Conservation (phyloP, 2,888 invertebrate species). For the Molanna angustata region DNA sequence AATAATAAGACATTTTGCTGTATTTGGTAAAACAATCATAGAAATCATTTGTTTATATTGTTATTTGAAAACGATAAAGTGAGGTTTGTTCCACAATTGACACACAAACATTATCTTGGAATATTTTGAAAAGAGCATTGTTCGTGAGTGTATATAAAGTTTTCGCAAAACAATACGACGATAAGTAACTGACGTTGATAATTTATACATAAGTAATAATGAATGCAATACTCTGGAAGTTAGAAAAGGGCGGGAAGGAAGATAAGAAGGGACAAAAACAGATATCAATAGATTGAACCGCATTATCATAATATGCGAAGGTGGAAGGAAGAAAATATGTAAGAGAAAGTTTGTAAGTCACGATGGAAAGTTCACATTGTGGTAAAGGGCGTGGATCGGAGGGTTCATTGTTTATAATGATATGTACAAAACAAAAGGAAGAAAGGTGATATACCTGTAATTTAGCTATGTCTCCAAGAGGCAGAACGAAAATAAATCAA, state of each 20-base stretch:
- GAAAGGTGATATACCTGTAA: background rate
- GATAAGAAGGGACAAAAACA: slow-evolving; percentile 18
- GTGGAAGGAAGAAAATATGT: background rate
- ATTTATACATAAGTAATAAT: background rate
- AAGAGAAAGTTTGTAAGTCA: slow-evolving; percentile 14
- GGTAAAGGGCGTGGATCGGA: background rate
- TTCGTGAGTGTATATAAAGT: no score
- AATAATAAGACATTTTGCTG: no score
- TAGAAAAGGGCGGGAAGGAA: slow-evolving; percentile 2
- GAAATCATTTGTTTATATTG: no score
- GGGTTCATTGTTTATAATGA: background rate
- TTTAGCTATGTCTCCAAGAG: background rate
- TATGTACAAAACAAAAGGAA: background rate
- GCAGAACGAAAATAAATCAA: no score
- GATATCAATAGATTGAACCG: slow-evolving; percentile 21
- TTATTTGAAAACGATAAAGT: no score
- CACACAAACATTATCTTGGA: no score
- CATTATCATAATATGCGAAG: slow-evolving; percentile 23
- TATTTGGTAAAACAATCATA: no score
- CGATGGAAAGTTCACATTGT: slow-evolving; percentile 8
- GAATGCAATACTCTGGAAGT: background rate
- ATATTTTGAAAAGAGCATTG: no score
- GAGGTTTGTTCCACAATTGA: no score
- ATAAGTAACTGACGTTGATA: background rate
- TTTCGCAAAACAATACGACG: background rate